A percentile compares a stretch with the other conserved stretches of the same genome.
Evolutionary conservation across 1,140 invertebrate species (phyloP).

Genomic region (Lordiphosa clarofinis): DNA sequence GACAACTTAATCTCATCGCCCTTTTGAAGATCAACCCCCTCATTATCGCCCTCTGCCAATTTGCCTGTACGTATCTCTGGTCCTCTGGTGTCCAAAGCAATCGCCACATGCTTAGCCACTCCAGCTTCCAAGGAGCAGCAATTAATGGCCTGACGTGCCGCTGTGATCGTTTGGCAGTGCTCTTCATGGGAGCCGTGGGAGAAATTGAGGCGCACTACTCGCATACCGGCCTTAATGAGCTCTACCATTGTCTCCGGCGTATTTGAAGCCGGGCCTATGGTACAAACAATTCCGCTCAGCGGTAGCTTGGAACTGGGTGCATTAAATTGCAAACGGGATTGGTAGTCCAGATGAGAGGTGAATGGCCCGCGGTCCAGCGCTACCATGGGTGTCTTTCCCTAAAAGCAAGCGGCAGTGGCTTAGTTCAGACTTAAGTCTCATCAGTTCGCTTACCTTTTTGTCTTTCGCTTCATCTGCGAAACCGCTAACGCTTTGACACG

Average conservation of each 20-base stretch:
- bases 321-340: slow-evolving; percentile 94
- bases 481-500: not conserved
- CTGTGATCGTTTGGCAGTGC: slow-evolving; percentile 92
- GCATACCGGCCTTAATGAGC: slow-evolving; percentile 99
- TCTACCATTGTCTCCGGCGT: slow-evolving; percentile 89
- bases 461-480: not conserved
- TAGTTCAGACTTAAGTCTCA: not conserved
- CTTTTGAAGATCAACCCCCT: slow-evolving; percentile 87
- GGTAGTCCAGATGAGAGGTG: slow-evolving; percentile 87
- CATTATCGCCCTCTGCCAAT: slow-evolving; percentile 88
- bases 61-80: slow-evolving; percentile 98
- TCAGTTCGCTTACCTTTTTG: not conserved
- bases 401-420: not conserved
- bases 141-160: slow-evolving; percentile 89
- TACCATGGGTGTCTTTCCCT: not conserved
- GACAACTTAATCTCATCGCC: slow-evolving; percentile 92
- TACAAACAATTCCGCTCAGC: slow-evolving; percentile 96
- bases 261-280: slow-evolving; percentile 90
- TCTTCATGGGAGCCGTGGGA: slow-evolving; percentile 98
- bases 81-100: slow-evolving; percentile 97
- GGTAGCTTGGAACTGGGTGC: slow-evolving; percentile 87
- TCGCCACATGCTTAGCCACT: slow-evolving; percentile 81
- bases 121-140: slow-evolving; percentile 85
- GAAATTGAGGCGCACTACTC: slow-evolving; percentile 97
- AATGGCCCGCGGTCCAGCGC: slow-evolving; percentile 41